These are phyloP conservation scores for Anarhynchus alexandrinus DNA, from an alignment of 2,113 vertebrate genomes.

Conservation along the genomic window DNA sequence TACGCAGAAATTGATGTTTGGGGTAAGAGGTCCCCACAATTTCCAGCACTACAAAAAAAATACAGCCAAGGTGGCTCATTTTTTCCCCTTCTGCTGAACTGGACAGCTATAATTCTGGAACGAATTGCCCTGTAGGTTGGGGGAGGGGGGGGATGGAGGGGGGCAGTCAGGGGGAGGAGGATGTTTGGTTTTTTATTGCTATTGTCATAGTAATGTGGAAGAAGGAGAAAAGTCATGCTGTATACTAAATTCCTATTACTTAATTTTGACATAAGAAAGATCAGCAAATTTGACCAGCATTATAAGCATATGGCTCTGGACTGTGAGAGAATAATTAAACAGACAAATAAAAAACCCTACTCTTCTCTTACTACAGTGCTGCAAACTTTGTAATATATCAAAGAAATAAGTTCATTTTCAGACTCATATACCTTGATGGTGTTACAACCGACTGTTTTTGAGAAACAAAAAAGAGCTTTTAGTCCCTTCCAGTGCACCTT, in stretches of 20 bases:
- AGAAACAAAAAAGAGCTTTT: not conserved
- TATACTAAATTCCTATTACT: not conserved
- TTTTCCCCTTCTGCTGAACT: not conserved
- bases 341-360: not conserved
- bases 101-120: not conserved
- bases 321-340: not conserved
- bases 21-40: not conserved
- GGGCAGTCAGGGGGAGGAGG: accelerated
- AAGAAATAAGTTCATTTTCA: not conserved
- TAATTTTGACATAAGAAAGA: not conserved
- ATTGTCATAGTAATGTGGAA: not conserved
- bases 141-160: too few relatives aligned
- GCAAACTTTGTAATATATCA: not conserved
- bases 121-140: not conserved
- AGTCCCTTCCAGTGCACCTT: not conserved
- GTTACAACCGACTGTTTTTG: not conserved
- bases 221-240: not conserved
- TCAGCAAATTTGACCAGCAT: not conserved
- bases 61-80: not conserved
- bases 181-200: not conserved
- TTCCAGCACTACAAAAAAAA: not conserved
- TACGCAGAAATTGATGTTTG: not conserved
- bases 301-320: not conserved
- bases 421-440: not conserved
- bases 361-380: not conserved